A percentile compares a stretch with the other conserved stretches of the same genome.
phyloP scores from a whole-genome alignment of 2,113 vertebrate species.

The Paedocypris sp. region DNA sequence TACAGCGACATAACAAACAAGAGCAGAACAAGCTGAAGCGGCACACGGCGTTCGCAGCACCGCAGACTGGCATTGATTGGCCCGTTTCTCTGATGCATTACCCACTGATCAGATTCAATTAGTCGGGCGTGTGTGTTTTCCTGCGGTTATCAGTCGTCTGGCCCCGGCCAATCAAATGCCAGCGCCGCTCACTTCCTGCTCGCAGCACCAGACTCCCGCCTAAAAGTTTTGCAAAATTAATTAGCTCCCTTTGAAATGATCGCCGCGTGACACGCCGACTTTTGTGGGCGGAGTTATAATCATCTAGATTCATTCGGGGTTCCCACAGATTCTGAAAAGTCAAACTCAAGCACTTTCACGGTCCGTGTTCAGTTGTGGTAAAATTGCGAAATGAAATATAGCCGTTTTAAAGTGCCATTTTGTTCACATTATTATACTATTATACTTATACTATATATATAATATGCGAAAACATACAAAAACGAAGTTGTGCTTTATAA shows the following conservation, averaged over 20 bases:
- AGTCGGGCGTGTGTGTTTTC: constrained; percentile 48
- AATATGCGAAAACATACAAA: too few species aligned
- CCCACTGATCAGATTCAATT: constrained; percentile 60
- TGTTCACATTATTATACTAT: too few species aligned
- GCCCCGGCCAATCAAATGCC: constrained; percentile 51
- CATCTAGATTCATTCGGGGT: too few species aligned
- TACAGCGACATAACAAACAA: constrained; percentile 4
- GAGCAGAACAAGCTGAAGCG: neutral
- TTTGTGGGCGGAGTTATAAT: constrained; percentile 27
- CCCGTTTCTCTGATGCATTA: constrained; percentile 44
- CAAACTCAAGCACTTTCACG: too few species aligned
- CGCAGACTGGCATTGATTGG: constrained; percentile 50
- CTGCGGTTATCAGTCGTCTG: constrained; percentile 50
- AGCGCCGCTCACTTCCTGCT: constrained; percentile 42
- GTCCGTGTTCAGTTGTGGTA: too few species aligned
- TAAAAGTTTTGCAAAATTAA: constrained; percentile 34
- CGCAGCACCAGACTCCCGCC: constrained; percentile 31
- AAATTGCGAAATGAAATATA: too few species aligned
- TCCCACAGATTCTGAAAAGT: too few species aligned
- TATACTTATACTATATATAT: too few species aligned
- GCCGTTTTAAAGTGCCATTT: too few species aligned
- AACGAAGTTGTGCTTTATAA: too few species aligned
- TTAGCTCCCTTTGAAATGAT: constrained; percentile 28
- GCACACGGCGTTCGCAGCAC: too few species aligned
- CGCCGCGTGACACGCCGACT: constrained; percentile 20